Base-by-base conservation (phyloP, 2,888 invertebrate species). In the Mystacides longicornis region DNA sequence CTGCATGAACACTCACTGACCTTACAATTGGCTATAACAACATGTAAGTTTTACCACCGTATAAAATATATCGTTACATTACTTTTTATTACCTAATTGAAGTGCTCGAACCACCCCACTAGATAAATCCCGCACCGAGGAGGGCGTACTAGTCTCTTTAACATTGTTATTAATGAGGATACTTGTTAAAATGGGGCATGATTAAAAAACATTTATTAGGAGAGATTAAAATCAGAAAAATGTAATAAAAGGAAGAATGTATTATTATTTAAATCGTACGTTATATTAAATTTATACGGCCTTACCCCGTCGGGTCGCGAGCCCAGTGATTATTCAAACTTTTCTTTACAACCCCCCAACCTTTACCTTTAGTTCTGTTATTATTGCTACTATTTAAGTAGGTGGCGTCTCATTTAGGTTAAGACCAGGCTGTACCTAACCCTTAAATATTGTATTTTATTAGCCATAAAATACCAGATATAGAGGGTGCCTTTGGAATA, bases 391-490 rank as follows among this genome's bases (percentile, higher is more conserved):
- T n/a, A n/a, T n/a, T 27, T 7, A 11, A 27, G 27, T 27, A 27
- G 27, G 27, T 50, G 23, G 52, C 52, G 49, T 59, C 56, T 59
- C 51, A 56, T 51, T 52, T 50, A 46, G 53, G 37, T 37, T n/a
- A 21, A 22, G 46, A 50, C 37, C 4, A 3, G 37, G 37, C 16
- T n/a, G 3, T 37, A 37, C 37, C 37, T 37, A 37, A 27, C 56
- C 56, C 53, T 51, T 43, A 45, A 49, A 56, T 53, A 47, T 50
- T 48, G 23, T 53, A 49, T 56, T 56, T 53, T 56, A 56, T 50
- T 54, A 54, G 42, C 54, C 54, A 54, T 54, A 54, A 54, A 54
- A 54, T 54, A 49, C 54, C 45, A 54, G 54, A 54, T 54, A 52
- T 46, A 49, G 43, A 49, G 53, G 53, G 53, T 54, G 49, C 47